Conservation (phyloP, 2,797 vertebrate species). For the Pangasius sanitwongsei region DNA sequence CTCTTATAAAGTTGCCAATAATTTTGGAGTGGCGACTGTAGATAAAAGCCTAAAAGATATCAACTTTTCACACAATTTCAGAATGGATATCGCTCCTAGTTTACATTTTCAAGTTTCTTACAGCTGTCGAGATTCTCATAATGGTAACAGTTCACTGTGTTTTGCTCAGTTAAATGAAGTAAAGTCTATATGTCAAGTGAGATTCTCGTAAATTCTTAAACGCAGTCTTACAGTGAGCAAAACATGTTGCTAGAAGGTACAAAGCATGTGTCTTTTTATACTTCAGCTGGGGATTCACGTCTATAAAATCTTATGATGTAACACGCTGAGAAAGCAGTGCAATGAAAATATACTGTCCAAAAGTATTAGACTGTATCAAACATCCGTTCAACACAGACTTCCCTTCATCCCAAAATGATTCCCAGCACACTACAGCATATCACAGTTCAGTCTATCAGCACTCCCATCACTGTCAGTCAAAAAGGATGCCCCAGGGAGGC, state of each 20-base stretch:
- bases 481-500: constrained; percentile 14
- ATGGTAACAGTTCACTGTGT: constrained; percentile 1
- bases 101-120: background rate
- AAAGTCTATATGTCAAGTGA: constrained; percentile 4
- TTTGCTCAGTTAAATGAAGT: background rate
- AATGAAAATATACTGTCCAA: constrained; percentile 31
- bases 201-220: constrained; percentile 3
- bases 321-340: constrained; percentile 14
- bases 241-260: constrained; percentile 16
- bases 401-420: constrained; percentile 4
- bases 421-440: background rate
- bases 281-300: constrained; percentile 15
- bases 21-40: background rate
- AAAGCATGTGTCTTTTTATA: constrained; percentile 11
- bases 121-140: background rate
- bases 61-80: background rate
- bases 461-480: constrained; percentile 34
- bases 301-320: constrained; percentile 43
- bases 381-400: background rate
- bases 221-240: constrained; percentile 1
- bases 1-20: background rate
- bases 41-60: background rate
- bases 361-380: constrained; percentile 35
- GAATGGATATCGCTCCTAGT: background rate
- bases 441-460: constrained; percentile 21